Percentiles rank a stretch among this genome's conserved stretches.
phyloP scores from a whole-genome alignment of 2,888 invertebrate species.

The Pyralis farinalis region DNA sequence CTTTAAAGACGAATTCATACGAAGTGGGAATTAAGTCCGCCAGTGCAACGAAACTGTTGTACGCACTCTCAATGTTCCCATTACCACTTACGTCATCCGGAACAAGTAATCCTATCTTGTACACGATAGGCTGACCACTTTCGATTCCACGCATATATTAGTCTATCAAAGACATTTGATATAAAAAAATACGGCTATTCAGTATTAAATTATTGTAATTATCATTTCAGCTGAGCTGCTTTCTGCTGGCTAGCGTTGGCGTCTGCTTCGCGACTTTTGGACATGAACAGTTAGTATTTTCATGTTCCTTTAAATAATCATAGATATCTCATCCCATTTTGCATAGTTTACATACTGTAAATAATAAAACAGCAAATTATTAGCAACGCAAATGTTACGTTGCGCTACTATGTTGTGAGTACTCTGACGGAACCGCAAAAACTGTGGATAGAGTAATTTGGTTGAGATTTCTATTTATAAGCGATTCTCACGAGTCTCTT shows the following conservation, averaged over 20 bases:
- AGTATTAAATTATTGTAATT: slow-evolving; percentile 27
- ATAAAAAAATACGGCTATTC: too few relatives aligned
- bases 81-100: slow-evolving; percentile 23
- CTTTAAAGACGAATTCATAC: too few relatives aligned
- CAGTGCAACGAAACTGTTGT: slow-evolving; percentile 4
- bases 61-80: slow-evolving; percentile 8
- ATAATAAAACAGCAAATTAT: slow-evolving; percentile 25
- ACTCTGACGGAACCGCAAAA: slow-evolving; percentile 49
- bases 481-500: slow-evolving; percentile 66
- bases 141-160: slow-evolving; percentile 25
- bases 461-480: slow-evolving; percentile 63
- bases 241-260: slow-evolving; percentile 67
- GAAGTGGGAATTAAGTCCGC: too few relatives aligned
- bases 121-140: slow-evolving; percentile 29
- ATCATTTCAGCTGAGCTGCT: slow-evolving; percentile 71
- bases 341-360: slow-evolving; percentile 20
- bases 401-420: slow-evolving; percentile 19
- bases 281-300: slow-evolving; percentile 74
- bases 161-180: not conserved
- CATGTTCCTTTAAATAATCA: slow-evolving; percentile 26
- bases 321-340: slow-evolving; percentile 23
- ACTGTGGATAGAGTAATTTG: slow-evolving; percentile 55
- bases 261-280: slow-evolving; percentile 76
- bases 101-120: slow-evolving; percentile 25
- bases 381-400: too few relatives aligned